Evolutionary conservation across 2,888 invertebrate species (phyloP).

Genomic region (Chymomyza procnemis): DNA sequence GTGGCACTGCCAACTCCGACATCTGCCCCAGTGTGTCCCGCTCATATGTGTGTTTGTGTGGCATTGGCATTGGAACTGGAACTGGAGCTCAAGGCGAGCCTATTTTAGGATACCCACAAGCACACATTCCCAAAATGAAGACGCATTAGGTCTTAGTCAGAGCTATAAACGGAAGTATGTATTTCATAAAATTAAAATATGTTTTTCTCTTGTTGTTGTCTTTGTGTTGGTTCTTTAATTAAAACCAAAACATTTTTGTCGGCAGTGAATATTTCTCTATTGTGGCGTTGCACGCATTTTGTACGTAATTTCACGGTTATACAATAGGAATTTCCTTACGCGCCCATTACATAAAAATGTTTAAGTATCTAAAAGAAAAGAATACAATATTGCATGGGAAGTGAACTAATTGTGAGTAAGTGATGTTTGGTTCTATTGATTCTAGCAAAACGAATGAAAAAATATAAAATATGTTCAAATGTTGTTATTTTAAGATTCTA

Average conservation of each 20-base stretch:
- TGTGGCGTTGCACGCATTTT: conserved; percentile 61
- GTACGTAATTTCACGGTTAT: conserved; percentile 65
- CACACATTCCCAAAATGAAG: neutral
- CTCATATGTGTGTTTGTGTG: conserved; percentile 26
- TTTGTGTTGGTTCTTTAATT: conserved; percentile 41
- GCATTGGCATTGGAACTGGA: conserved; percentile 54
- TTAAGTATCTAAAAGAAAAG: neutral
- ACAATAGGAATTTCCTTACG: neutral
- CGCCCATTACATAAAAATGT: neutral
- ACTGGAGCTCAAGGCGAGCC: conserved; percentile 5
- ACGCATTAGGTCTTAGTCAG: conserved; percentile 35
- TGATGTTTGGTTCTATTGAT: too few relatives aligned
- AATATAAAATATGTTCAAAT: too few relatives aligned
- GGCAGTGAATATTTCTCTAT: conserved; percentile 17
- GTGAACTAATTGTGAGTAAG: neutral
- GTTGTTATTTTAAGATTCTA: too few relatives aligned
- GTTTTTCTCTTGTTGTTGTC: conserved; percentile 27
- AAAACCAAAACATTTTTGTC: conserved; percentile 61
- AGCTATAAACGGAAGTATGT: conserved; percentile 66
- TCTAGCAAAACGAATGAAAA: too few relatives aligned
- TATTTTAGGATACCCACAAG: conserved; percentile 25
- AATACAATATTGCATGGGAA: neutral
- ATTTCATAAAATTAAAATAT: conserved; percentile 66
- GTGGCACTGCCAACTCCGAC: neutral
- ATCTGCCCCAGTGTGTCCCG: conserved; percentile 14